A percentile compares a stretch with the other conserved stretches of the same genome.
Evolutionary conservation across 2,113 vertebrate species (phyloP).

Genomic region (Misgurnus mizolepis): DNA sequence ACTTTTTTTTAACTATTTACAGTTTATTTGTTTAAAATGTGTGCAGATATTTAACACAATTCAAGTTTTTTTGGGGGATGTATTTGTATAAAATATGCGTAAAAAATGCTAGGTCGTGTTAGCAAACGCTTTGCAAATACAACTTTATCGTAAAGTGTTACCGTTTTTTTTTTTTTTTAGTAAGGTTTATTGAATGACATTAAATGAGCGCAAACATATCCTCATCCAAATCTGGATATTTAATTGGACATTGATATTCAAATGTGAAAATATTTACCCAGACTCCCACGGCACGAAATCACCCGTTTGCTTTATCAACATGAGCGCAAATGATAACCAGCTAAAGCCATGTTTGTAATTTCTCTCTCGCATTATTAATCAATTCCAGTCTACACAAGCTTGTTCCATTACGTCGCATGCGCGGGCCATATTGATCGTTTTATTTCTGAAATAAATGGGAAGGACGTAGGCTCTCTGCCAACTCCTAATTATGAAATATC

Average conservation of each 20-base stretch:
- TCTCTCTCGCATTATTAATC: slow-evolving; percentile 28
- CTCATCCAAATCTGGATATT: slow-evolving; percentile 28
- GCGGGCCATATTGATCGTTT: slow-evolving; percentile 31
- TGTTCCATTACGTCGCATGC: background rate
- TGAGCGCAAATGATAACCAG: background rate
- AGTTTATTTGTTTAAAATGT: background rate
- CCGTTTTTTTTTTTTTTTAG: background rate
- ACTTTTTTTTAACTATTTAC: too few relatives aligned
- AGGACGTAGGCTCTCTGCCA: slow-evolving; percentile 26
- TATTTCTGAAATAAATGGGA: slow-evolving; percentile 33
- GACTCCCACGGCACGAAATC: background rate
- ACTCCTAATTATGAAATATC: slow-evolving; percentile 34
- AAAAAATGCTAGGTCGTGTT: too few relatives aligned
- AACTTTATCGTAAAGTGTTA: too few relatives aligned
- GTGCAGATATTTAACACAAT: too few relatives aligned
- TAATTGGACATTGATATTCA: slow-evolving; percentile 1
- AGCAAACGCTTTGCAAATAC: too few relatives aligned
- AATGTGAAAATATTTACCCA: background rate
- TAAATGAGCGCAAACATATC: slow-evolving; percentile 22
- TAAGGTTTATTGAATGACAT: slow-evolving; percentile 18
- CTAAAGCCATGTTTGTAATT: slow-evolving; percentile 31
- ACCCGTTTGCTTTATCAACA: slow-evolving; percentile 8
- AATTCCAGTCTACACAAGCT: slow-evolving; percentile 10
- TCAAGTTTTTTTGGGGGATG: too few relatives aligned
- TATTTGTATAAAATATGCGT: too few relatives aligned